Percentiles rank a stretch among this genome's conserved stretches.
Conservation (phyloP, 2,797 vertebrate species). For the Streptopelia turtur region DNA sequence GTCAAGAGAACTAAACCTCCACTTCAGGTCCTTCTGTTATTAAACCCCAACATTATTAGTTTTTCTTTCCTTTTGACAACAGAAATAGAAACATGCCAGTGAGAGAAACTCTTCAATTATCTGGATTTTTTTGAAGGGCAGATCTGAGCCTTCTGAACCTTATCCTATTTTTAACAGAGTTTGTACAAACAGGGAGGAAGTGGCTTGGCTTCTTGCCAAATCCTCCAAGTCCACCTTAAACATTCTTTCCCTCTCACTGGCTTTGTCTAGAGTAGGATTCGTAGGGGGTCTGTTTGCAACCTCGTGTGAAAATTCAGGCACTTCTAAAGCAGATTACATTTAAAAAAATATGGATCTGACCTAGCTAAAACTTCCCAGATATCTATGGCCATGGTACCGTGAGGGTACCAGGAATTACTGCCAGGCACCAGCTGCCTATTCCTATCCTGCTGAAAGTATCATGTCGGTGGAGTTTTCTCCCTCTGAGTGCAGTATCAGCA, state of each 20-base stretch:
- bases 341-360: neutral
- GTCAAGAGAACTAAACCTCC: neutral
- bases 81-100: constrained; percentile 31
- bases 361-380: neutral
- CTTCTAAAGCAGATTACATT: neutral
- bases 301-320: neutral
- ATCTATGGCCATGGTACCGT: rapidly evolving
- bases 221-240: constrained; percentile 5
- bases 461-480: neutral
- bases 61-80: constrained; percentile 60
- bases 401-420: neutral
- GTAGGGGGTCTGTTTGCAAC: neutral
- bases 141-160: constrained; percentile 48
- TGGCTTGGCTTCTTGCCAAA: constrained; percentile 13
- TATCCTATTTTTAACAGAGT: constrained; percentile 39
- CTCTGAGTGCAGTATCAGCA: neutral
- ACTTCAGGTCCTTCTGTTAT: constrained; percentile 4
- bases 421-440: neutral
- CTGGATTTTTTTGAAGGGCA: constrained; percentile 46
- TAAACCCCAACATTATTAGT: constrained; percentile 56
- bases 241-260: neutral
- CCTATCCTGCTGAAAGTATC: neutral
- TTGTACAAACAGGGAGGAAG: constrained; percentile 8
- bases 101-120: constrained; percentile 65
- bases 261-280: constrained; percentile 27